Evolutionary conservation across 2,888 invertebrate genomes (phyloP), one percentile per base, ranked within the genome.

Genomic region (Perdita meconis): DNA sequence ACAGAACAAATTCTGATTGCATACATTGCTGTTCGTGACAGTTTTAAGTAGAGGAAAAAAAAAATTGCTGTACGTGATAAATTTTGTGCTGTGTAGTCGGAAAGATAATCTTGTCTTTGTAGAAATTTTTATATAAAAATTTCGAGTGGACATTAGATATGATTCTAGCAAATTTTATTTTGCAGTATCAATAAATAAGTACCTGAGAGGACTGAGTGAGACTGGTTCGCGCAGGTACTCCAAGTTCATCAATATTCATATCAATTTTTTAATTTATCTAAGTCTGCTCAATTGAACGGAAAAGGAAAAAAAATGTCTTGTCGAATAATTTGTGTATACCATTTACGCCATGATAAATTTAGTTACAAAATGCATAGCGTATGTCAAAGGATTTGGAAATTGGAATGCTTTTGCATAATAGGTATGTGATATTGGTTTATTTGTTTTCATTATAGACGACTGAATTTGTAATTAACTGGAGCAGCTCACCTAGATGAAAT

Each of bases 201-300:
- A 86, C 83, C 78, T 84, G 79, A 75, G 70, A 76, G 75, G 67
- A 80, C 78, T 85, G 65, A 82, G 72, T 61, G 60, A 2, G 70
- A 78, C 44, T 78, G 47, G 72, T 85, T 87, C 63, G 63, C 78
- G 42, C 75, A 82, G 78, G 73, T 82, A 85, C 60, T 86, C 73
- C 70, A 75, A 82, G 63, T 78, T 74, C 73, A 81, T 78, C 73
- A 80, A 82, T 73, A 82, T 85, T 64, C 86, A 87, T 87, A 87
- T 87, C 83, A 88, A 84, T 85, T 79, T 78, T 67, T 65, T 86
- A 61, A 72, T 81, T 83, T 78, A 74, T 59, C 70, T 71, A 79
- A 74, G 47, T 55, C 78, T 55, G 75, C 59, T 78, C 70, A 68
- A 70, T 66, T 63, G 71, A 61, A 64, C 53, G 56, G 64, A 61